phyloP scores from a whole-genome alignment of 2,113 vertebrate genomes.

The Stigmatopora nigra region DNA sequence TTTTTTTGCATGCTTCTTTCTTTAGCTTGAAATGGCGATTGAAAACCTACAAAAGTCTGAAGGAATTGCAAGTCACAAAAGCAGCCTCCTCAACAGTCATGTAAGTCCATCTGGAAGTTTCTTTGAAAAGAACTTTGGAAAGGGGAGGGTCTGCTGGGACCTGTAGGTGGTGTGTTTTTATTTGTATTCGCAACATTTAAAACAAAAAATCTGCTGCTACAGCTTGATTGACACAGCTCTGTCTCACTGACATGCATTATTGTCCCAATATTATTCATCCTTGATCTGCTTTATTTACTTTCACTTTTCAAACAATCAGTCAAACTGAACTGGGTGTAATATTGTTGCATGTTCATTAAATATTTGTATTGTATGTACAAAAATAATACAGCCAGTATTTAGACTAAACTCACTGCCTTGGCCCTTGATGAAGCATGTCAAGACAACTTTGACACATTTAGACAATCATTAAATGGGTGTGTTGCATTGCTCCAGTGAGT shows the following conservation, averaged over 20 bases:
- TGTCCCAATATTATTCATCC: constrained; percentile 9
- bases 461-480: background rate
- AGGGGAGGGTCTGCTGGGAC: constrained; percentile 26
- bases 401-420: background rate
- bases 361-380: background rate
- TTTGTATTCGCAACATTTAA: constrained; percentile 22
- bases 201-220: constrained; percentile 21
- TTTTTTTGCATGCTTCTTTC: constrained; percentile 70
- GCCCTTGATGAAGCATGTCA: background rate
- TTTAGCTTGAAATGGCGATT: constrained; percentile 99
- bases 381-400: background rate
- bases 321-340: constrained; percentile 26
- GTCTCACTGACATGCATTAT: constrained; percentile 19
- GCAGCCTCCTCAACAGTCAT: constrained; percentile 99
- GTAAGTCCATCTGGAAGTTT: constrained; percentile 82
- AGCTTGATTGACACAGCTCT: constrained; percentile 32
- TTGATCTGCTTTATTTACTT: constrained; percentile 32
- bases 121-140: constrained; percentile 39
- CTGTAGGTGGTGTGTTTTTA: constrained; percentile 40
- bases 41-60: constrained; percentile 99
- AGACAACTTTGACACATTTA: background rate
- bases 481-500: background rate
- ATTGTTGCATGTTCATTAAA: background rate
- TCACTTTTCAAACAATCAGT: constrained; percentile 17
- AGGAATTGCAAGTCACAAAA: constrained; percentile 98